Base-by-base conservation (phyloP, 1,140 invertebrate genomes). In the Dendrolimus kikuchii region DNA sequence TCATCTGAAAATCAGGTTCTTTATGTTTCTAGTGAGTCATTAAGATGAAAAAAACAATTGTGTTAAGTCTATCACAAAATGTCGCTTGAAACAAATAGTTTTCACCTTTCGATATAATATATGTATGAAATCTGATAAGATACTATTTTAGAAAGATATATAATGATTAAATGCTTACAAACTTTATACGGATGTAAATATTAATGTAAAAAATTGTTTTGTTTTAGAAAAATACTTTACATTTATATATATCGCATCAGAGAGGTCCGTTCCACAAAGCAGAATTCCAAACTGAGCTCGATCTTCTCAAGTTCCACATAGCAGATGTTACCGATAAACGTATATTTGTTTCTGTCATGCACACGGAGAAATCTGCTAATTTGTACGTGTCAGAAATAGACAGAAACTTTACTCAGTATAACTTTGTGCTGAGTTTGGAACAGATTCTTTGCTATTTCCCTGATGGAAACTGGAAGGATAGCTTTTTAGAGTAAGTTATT, bases 381-480 rank as follows among this genome's bases (percentile, higher is more conserved):
- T 87, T 98, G 41, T 98, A 97, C 59, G 90, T 93, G 5, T 93
- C 92, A 0, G 91, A 93, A 70, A 89, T 92, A 51, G 77, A 82
- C 49, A 86, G 80, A 8, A 88, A 88, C 38, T 89, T 90, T 57
- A 89, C 88, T 2, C 73, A 88, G 51, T 88, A 89, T 61, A 86
- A 88, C 58, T 98, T 96, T 72, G 90, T 92, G 0, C 80, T 96
- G 38, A 96, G 95, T 0, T 81, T 98, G 49, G 92, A 95, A 66
- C 90, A 92, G 54, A 91, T 98, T 38, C 88, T 98, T 43, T 95
- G 93, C 58, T 96, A 94, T 74, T 95, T 95, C 72, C 94, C 94
- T 0, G 93, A 94, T 67, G 89, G 85, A 4, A 93, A 94, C 7
- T 95, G 93, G 91, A 92, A 92, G 63, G 89, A 93, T 40, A 93